Percentiles rank a stretch among this genome's conserved stretches.
Evolutionary conservation across 2,113 vertebrate species (phyloP).

Genomic region (Salvelinus sp.): DNA sequence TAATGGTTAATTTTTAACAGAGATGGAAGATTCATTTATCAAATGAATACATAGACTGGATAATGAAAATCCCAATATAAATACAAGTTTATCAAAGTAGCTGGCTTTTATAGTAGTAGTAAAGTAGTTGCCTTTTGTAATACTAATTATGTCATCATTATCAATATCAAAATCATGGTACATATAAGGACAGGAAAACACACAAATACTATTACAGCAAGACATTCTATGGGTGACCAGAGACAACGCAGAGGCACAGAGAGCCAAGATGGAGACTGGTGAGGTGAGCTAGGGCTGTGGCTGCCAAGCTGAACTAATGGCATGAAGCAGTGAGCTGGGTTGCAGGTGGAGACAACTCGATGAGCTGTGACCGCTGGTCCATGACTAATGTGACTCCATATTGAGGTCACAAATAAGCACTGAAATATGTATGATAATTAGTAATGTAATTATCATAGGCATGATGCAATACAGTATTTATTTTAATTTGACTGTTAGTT

Average conservation of each 20-base stretch:
- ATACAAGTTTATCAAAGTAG: too few relatives aligned
- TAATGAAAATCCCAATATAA: too few relatives aligned
- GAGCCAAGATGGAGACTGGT: slow-evolving; percentile 46
- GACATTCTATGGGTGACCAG: neutral
- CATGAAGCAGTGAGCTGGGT: slow-evolving; percentile 54
- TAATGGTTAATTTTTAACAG: too few relatives aligned
- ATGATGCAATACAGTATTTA: neutral
- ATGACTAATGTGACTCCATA: slow-evolving; percentile 4
- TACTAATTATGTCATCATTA: neutral
- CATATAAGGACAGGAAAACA: neutral
- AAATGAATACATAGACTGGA: too few relatives aligned
- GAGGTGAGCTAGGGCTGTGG: slow-evolving; percentile 26
- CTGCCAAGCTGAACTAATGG: slow-evolving; percentile 62
- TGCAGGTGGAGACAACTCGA: slow-evolving; percentile 39
- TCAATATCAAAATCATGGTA: neutral
- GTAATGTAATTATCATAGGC: slow-evolving; percentile 32
- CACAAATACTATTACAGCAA: neutral
- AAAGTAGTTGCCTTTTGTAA: too few relatives aligned
- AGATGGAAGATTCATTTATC: too few relatives aligned
- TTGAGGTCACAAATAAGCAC: slow-evolving; percentile 30
- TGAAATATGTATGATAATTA: slow-evolving; percentile 23
- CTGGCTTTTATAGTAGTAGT: neutral
- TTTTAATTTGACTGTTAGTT: neutral
- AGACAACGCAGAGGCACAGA: slow-evolving; percentile 5
- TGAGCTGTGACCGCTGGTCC: slow-evolving; percentile 30